Evolutionary conservation across 1,140 invertebrate genomes (phyloP).

Genomic region (Bombus sylvicola): DNA sequence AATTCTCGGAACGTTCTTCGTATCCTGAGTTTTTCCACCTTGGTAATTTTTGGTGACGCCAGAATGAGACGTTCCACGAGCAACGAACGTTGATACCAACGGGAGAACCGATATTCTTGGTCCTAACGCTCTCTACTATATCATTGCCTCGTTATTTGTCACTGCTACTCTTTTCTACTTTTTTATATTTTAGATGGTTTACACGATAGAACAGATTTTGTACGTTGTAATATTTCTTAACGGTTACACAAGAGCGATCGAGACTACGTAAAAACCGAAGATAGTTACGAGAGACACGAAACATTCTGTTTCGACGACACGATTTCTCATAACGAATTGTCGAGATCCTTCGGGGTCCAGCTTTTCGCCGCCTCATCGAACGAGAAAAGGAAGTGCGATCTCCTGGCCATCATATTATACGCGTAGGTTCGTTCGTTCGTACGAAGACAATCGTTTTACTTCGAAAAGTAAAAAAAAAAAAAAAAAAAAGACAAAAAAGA

Average conservation of each 20-base stretch:
- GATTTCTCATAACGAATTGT: neutral
- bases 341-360: neutral
- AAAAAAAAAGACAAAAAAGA: neutral
- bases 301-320: neutral
- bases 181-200: neutral
- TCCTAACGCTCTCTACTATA: slow-evolving; percentile 3
- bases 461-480: slow-evolving; percentile 55
- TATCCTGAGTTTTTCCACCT: neutral
- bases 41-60: neutral
- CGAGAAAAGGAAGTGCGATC: neutral
- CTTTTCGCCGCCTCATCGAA: slow-evolving; percentile 4
- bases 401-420: neutral
- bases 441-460: slow-evolving; percentile 69
- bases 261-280: neutral
- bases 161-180: slow-evolving; percentile 10
- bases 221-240: neutral
- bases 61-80: neutral
- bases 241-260: neutral
- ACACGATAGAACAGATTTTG: neutral
- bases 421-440: slow-evolving; percentile 33
- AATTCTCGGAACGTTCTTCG: neutral
- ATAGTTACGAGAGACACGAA: neutral
- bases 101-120: neutral
- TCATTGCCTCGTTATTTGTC: neutral
- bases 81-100: neutral